Evolutionary conservation across 2,113 vertebrate genomes (phyloP).

Genomic region (Triplophysa dalaica): DNA sequence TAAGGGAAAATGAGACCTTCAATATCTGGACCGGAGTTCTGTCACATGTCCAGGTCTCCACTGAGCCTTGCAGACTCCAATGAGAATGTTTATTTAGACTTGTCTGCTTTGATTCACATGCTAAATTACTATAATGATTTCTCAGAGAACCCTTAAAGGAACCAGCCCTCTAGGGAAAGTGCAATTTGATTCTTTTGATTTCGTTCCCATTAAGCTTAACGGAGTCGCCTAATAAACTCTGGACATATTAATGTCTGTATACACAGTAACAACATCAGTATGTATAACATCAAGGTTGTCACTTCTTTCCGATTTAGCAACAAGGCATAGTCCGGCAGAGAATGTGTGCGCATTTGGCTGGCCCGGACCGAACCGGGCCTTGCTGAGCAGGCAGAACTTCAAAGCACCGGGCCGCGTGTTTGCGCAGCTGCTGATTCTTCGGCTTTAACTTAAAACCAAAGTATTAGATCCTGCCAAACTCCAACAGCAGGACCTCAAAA

Average conservation of each 20-base stretch:
- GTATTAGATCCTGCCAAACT: conserved; percentile 47
- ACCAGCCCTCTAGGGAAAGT: no score
- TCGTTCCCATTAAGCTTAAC: no score
- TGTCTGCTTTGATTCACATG: not conserved
- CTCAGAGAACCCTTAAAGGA: no score
- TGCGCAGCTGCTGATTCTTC: conserved; percentile 71
- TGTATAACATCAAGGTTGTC: not conserved
- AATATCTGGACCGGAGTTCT: not conserved
- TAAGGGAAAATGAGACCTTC: not conserved
- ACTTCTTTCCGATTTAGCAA: not conserved
- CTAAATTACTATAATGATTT: not conserved
- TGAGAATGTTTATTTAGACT: not conserved
- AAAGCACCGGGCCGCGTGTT: conserved; percentile 50
- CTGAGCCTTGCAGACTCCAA: not conserved
- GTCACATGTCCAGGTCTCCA: not conserved
- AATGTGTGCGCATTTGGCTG: not conserved
- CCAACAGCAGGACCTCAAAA: conserved; percentile 48
- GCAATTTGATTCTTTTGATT: no score
- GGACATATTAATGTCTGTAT: no score
- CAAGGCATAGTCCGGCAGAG: not conserved
- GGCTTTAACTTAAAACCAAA: conserved; percentile 66
- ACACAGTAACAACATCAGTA: no score
- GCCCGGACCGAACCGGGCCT: conserved; percentile 17
- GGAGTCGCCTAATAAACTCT: no score
- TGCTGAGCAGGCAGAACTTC: conserved; percentile 31